These are phyloP conservation scores for Vulpes ferrilata DNA, from an alignment of 2,113 vertebrate species.

Conservation along the genomic window DNA sequence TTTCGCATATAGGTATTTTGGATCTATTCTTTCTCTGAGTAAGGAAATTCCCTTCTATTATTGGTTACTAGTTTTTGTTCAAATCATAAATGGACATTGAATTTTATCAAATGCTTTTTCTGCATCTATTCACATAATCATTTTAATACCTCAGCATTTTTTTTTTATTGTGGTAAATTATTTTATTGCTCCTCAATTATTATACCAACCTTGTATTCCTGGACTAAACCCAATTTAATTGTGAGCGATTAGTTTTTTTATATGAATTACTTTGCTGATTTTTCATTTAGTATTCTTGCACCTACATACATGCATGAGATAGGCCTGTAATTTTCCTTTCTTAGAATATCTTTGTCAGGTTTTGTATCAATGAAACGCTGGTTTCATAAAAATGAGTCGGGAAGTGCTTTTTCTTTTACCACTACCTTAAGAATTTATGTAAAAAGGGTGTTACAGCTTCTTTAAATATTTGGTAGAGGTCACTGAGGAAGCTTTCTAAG, in stretches of 20 bases:
- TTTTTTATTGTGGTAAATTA: not conserved
- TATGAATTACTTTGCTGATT: not conserved
- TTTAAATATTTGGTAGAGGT: conserved; percentile 53
- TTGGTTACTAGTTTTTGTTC: conserved; percentile 22
- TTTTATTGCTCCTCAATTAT: not conserved
- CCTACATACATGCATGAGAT: not conserved
- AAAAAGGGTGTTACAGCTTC: not conserved
- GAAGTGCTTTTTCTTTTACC: conserved; percentile 29
- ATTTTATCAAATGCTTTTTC: not conserved
- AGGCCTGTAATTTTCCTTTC: not conserved
- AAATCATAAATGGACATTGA: not conserved
- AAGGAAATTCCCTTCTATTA: conserved; percentile 33
- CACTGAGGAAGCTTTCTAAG: not conserved
- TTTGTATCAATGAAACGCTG: conserved; percentile 6
- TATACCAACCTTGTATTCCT: not conserved
- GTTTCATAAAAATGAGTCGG: conserved; percentile 42
- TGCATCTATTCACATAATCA: not conserved
- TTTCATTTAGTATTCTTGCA: conserved; percentile 42
- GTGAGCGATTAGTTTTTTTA: not conserved
- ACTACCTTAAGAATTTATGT: conserved; percentile 27
- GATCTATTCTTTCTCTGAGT: not conserved
- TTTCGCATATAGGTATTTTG: not conserved
- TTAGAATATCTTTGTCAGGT: not conserved
- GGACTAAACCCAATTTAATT: not conserved
- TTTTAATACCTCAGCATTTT: not conserved